phyloP scores from a whole-genome alignment of 2,113 vertebrate genomes.

The Phocoena phocoena region DNA sequence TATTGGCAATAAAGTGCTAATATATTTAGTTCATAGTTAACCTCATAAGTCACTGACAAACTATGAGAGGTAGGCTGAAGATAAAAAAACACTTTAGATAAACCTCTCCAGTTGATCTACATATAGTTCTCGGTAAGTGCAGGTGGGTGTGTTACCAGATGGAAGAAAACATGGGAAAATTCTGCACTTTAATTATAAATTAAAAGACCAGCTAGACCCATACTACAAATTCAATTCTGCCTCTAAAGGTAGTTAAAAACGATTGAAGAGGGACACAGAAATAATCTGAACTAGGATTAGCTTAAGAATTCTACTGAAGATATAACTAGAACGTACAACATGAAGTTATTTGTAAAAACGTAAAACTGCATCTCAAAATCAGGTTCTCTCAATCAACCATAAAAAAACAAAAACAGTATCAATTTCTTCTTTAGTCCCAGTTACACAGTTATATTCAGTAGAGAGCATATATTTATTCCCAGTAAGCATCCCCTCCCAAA shows the following conservation, averaged over 20 bases:
- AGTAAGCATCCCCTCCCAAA: neutral
- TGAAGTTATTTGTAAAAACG: slow-evolving; percentile 29
- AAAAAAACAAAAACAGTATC: neutral
- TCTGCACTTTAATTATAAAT: slow-evolving; percentile 26
- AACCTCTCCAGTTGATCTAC: slow-evolving; percentile 9
- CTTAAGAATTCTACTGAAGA: slow-evolving; percentile 8
- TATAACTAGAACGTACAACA: slow-evolving; percentile 36
- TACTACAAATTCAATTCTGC: slow-evolving; percentile 24
- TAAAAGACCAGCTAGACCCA: neutral
- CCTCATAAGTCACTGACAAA: neutral
- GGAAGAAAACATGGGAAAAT: neutral
- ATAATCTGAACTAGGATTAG: slow-evolving; percentile 46
- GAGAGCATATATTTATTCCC: neutral
- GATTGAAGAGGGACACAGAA: neutral
- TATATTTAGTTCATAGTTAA: slow-evolving; percentile 28
- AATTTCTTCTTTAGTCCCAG: slow-evolving; percentile 41
- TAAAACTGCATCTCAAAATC: slow-evolving; percentile 20
- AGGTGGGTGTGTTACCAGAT: neutral
- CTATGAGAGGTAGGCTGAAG: neutral
- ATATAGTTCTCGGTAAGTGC: neutral
- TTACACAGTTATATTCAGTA: neutral
- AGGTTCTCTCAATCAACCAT: neutral
- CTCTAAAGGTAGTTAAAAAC: slow-evolving; percentile 12
- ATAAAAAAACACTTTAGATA: neutral
- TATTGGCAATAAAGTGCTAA: neutral